A percentile compares a stretch with the other conserved stretches of the same genome.
These are phyloP conservation scores for Tetropium fuscum DNA, from an alignment of 2,888 invertebrate species.

Conservation along the genomic window DNA sequence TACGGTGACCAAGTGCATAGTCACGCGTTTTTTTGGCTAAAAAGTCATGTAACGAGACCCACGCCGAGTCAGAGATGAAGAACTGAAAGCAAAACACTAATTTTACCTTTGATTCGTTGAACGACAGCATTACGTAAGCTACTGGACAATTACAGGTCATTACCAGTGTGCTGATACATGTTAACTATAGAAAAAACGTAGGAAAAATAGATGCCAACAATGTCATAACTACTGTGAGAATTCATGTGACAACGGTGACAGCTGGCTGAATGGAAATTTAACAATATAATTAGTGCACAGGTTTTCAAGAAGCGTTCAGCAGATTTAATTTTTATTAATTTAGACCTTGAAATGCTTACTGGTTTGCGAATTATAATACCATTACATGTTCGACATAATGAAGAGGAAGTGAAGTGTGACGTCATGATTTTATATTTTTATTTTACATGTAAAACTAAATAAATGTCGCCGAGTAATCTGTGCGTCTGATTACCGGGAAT, in stretches of 20 bases:
- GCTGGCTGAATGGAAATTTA: not conserved
- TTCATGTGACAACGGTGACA: not conserved
- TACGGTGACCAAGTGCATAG: no score
- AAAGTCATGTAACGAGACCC: no score
- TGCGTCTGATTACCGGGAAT: constrained; percentile 22
- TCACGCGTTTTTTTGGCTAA: no score
- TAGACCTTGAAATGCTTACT: constrained; percentile 41
- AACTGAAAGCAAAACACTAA: constrained; percentile 3
- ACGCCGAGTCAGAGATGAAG: no score
- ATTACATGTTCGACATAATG: constrained; percentile 42
- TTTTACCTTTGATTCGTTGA: constrained; percentile 10
- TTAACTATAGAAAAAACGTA: constrained; percentile 9
- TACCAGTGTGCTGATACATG: not conserved
- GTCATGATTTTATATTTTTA: constrained; percentile 43
- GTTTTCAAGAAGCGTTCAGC: constrained; percentile 20
- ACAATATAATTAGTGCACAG: not conserved
- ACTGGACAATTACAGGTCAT: constrained; percentile 16
- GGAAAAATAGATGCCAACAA: not conserved
- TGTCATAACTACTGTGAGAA: not conserved
- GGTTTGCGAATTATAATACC: constrained; percentile 35
- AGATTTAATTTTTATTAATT: constrained; percentile 36
- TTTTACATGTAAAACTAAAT: no score
- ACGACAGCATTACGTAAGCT: constrained; percentile 7
- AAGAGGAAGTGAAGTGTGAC: constrained; percentile 41
- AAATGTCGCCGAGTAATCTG: constrained; percentile 15